Evolutionary conservation across 2,113 vertebrate species (phyloP), one percentile per base, ranked within the genome.

Genomic region (Vidua macroura): DNA sequence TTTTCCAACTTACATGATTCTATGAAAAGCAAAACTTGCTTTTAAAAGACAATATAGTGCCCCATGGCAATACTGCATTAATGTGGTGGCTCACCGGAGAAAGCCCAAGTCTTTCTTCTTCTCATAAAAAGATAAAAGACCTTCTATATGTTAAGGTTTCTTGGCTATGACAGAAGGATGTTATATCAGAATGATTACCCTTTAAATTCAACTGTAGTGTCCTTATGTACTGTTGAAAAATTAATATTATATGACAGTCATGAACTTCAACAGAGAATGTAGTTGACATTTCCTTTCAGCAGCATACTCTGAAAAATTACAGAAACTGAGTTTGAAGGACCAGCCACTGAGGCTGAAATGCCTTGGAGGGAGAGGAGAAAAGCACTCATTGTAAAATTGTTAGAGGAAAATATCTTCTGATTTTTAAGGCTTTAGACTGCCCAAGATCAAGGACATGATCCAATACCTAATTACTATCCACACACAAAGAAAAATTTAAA

Each of bases 241-340:
- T n/a, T 96, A 94, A 94, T 88, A 84, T 51, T 78, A 83, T 31
- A 53, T 64, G 94, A 95, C 95, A 96, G 91, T 60, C 58, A n/a
- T 48, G 37, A 92, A 91, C 49, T 70, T 92, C 73, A 86, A 53
- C 43, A 88, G 76, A 90, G 23, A 84, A 68, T 7, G 43, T 25
- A 18, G 82, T 12, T 95, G 96, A 93, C 84, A 79, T 92, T 95
- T 87, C 63, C 82, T 96, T 92, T 96, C 83, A 95, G 79, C 76
- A 92, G 74, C 55, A 73, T 39, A 88, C 25, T 75, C 62, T 59
- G 53, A 84, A 56, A 92, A 83, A 96, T 92, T 90, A 93, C 33
- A 86, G 53, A 92, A 92, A 96, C 46, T 44, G 67, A 75, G 18
- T 79, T 86, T 90, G 95, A 96, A 95, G 88, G 94, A 94, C 75